A percentile compares a stretch with the other conserved stretches of the same genome.
Conservation (phyloP, 2,113 vertebrate species). For the Periophthalmus modestus region DNA sequence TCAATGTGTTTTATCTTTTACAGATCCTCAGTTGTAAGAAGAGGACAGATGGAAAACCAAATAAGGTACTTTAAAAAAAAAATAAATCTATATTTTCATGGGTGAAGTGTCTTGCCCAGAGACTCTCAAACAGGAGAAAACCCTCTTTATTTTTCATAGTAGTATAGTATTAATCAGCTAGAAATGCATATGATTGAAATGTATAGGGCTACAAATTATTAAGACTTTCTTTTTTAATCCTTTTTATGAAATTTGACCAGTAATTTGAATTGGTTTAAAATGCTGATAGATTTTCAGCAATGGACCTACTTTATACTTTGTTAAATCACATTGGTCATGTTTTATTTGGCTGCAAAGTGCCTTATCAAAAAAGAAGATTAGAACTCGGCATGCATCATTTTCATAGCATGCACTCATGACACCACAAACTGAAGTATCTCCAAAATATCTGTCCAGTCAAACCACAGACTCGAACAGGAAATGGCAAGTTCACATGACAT, state of each 20-base stretch:
- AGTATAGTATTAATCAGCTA: neutral
- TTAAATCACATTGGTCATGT: too few species aligned
- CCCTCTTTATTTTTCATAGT: neutral
- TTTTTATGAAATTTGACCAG: too few species aligned
- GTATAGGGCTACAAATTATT: too few species aligned
- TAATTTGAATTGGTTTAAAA: too few species aligned
- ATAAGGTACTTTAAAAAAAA: neutral
- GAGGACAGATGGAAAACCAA: neutral
- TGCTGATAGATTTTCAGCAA: too few species aligned
- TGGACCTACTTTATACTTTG: too few species aligned
- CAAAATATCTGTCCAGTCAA: neutral
- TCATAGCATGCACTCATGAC: neutral
- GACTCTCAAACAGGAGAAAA: neutral
- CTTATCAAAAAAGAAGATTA: neutral
- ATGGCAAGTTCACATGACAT: neutral
- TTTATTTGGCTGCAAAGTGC: too few species aligned
- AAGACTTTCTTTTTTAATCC: too few species aligned
- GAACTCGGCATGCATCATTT: neutral
- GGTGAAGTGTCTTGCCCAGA: too few species aligned
- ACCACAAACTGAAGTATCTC: neutral
- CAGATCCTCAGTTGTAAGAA: conserved; percentile 37
- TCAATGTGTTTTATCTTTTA: neutral
- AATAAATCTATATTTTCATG: too few species aligned
- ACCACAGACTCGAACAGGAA: conserved; percentile 4
- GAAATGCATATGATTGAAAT: too few species aligned